phyloP scores from a whole-genome alignment of 2,113 vertebrate genomes.

The Chelonoidis abingdonii region DNA sequence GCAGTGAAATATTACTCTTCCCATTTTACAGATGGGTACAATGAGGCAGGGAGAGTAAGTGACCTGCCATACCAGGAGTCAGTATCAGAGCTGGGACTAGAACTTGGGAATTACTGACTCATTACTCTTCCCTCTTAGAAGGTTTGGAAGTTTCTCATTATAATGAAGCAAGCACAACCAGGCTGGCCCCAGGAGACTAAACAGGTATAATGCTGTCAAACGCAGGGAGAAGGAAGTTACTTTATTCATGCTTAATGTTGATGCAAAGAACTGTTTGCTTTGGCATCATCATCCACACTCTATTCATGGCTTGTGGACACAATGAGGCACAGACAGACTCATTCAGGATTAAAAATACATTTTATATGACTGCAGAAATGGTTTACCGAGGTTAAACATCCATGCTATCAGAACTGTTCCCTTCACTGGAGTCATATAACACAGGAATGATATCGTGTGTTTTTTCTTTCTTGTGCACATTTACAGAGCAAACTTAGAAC shows the following conservation, averaged over 20 bases:
- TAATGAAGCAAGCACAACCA: background rate
- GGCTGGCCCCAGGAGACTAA: background rate
- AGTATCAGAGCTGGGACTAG: no score
- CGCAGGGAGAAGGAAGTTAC: background rate
- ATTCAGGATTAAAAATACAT: background rate
- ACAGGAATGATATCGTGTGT: background rate
- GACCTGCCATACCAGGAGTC: background rate
- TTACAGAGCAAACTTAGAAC: background rate
- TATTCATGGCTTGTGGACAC: background rate
- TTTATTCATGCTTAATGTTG: background rate
- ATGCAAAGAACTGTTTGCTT: background rate
- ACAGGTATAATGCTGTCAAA: background rate
- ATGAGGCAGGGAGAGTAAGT: background rate
- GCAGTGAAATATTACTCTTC: background rate
- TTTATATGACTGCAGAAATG: background rate
- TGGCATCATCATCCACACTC: rapidly evolving
- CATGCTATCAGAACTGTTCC: background rate
- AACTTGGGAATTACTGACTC: background rate
- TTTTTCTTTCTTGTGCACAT: background rate
- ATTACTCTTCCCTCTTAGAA: background rate
- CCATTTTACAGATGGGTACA: background rate
- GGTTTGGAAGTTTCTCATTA: background rate
- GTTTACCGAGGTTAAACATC: background rate
- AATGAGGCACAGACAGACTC: background rate
- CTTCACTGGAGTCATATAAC: background rate